These are phyloP conservation scores for Poeciliopsis infans DNA, from an alignment of 2,797 vertebrate species.

Conservation along the genomic window DNA sequence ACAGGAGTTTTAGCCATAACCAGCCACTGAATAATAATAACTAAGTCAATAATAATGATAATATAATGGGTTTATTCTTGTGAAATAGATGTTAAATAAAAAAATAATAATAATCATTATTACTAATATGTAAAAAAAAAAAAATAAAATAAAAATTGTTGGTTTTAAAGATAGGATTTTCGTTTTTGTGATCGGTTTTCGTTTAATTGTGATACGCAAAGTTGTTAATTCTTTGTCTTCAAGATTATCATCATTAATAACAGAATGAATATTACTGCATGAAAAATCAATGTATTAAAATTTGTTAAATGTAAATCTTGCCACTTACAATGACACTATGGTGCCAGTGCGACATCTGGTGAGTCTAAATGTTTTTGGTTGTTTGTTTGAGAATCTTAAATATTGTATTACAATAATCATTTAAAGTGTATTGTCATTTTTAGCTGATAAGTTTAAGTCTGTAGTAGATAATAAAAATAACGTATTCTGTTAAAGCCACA, in stretches of 20 bases:
- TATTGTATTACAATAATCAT: background rate
- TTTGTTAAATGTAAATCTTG: background rate
- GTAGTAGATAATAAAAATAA: accelerated
- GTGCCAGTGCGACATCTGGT: background rate
- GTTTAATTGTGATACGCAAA: background rate
- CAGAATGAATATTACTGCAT: background rate
- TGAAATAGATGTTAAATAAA: background rate
- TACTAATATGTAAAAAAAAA: background rate
- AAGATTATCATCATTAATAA: background rate
- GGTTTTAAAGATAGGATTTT: background rate
- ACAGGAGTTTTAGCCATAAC: background rate
- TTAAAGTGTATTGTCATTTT: accelerated
- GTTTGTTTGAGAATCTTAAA: background rate
- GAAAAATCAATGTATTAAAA: background rate
- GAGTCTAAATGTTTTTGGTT: too few relatives aligned
- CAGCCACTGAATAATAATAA: background rate
- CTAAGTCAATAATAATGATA: too few relatives aligned
- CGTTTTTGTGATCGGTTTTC: background rate
- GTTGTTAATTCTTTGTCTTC: background rate
- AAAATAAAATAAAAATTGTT: too few relatives aligned
- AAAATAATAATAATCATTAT: background rate
- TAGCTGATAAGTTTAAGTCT: accelerated
- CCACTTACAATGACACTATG: background rate
- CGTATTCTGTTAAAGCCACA: conserved; percentile 48
- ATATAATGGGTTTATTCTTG: background rate